Evolutionary conservation across 1,140 invertebrate genomes (phyloP).

Genomic region (Ceratina calcarata): DNA sequence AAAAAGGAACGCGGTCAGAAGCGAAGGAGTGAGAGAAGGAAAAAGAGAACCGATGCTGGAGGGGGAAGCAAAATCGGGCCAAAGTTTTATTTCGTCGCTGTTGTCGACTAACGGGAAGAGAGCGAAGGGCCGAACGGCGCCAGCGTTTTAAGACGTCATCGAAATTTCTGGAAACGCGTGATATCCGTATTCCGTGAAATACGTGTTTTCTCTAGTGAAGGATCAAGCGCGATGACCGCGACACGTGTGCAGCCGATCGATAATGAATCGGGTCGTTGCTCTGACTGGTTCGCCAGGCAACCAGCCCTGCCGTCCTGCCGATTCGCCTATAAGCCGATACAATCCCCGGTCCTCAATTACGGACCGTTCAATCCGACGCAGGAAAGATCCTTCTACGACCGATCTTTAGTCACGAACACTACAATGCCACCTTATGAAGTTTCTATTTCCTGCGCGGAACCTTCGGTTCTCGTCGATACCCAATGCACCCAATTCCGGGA

Average conservation of each 20-base stretch:
- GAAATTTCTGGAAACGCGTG: neutral
- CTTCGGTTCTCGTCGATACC: neutral
- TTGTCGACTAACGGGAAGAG: conserved; percentile 23
- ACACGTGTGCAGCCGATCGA: conserved; percentile 36
- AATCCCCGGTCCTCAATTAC: neutral
- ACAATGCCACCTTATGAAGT: neutral
- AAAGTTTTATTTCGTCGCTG: conserved; percentile 30
- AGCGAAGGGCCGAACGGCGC: neutral
- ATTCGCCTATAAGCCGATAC: neutral
- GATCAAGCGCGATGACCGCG: conserved; percentile 27
- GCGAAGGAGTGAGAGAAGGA: neutral
- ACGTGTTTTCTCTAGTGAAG: neutral
- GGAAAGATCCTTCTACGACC: neutral
- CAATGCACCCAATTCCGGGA: neutral
- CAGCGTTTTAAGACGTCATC: neutral
- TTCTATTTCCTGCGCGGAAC: neutral
- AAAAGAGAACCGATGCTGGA: neutral
- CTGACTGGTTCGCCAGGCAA: conserved; percentile 31
- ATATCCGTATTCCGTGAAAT: no score
- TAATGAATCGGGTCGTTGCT: conserved; percentile 41
- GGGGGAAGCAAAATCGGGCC: conserved; percentile 12
- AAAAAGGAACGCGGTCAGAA: conserved; percentile 7
- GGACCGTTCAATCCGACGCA: neutral
- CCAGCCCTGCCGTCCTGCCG: neutral
- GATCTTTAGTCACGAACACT: fast-evolving